These are phyloP conservation scores for Deroptyus accipitrinus DNA, from an alignment of 2,113 vertebrate species.

Conservation along the genomic window DNA sequence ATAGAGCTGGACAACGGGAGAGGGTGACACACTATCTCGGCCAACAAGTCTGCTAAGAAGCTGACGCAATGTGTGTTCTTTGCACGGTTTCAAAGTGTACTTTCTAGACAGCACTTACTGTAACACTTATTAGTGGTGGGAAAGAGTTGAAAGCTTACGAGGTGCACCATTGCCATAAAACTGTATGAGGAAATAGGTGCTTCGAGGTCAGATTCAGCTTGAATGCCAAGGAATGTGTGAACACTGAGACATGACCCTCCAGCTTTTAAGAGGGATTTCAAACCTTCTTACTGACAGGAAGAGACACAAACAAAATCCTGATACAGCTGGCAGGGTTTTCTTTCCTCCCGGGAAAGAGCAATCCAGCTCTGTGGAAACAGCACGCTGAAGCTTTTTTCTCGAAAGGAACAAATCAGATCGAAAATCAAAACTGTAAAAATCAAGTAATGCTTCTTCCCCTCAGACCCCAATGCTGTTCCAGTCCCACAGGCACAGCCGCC, in stretches of 20 bases:
- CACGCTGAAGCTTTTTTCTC: neutral
- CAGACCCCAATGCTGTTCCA: rapidly evolving
- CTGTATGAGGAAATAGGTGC: neutral
- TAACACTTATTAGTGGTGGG: neutral
- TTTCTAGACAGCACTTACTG: neutral
- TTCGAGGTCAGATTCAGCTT: neutral
- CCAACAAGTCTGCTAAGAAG: neutral
- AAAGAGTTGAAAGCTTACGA: neutral
- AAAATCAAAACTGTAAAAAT: neutral
- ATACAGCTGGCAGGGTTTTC: neutral
- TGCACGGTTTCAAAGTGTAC: neutral
- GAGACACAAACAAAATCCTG: neutral
- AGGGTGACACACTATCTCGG: neutral
- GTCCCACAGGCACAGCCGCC: neutral
- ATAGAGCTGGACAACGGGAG: neutral
- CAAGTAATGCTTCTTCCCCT: rapidly evolving
- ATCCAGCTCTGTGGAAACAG: neutral
- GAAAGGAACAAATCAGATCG: neutral
- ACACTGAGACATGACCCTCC: neutral
- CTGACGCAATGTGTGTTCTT: neutral
- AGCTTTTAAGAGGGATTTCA: neutral
- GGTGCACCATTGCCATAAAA: neutral
- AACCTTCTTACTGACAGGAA: neutral
- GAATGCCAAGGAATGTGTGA: neutral
- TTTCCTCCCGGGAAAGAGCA: neutral